Base-by-base conservation (phyloP, 2,888 invertebrate species). In the Drosophila quinaria region DNA sequence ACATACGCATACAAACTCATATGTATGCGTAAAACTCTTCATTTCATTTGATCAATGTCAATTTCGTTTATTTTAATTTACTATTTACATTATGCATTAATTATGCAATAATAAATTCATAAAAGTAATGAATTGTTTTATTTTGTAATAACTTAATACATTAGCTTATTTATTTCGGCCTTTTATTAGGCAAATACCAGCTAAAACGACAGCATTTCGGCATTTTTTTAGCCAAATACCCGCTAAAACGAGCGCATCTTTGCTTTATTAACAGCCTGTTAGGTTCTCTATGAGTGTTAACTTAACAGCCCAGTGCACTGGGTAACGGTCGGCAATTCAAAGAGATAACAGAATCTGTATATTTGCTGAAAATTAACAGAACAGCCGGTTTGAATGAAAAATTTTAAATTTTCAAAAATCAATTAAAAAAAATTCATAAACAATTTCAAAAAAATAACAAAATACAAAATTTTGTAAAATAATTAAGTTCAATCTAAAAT, bases 181-280 rank as follows among this genome's bases (percentile, higher is more conserved):
- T 2, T 17, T 50, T 76, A 62, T 8, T 31, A 61, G 65, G 56
- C 5, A 5, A 39, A 54, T 56, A 10, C 0, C 41, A 33, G 65
- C 65, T 17, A 29, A 50, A 6, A 1, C 2, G 13, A 46, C 39
- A 42, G 52, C 78, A 0, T 15, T 25, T 31, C 9, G 58, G 60
- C 63, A 17, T 2, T 17, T 50, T 76, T 66, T 8, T 31, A 61
- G 65, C 60, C 5, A 5, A 39, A 54, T 56, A 10, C 0, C 41
- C 37, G 65, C 65, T 17, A 29, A 50, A 6, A 1, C 2, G 13
- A 46, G 33, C 35, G 52, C 78, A 77, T 44, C 77, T 52, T 33
- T 50, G 22, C 4, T 1, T 9, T 9, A 13, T 55, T 62, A 73
- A 64, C 73, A 78, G 58, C 35, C 51, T 51, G 67, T 49, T 56